Percentiles rank a stretch among this genome's conserved stretches.
phyloP scores from a whole-genome alignment of 2,113 vertebrate species.

The Emydura subglobosa region DNA sequence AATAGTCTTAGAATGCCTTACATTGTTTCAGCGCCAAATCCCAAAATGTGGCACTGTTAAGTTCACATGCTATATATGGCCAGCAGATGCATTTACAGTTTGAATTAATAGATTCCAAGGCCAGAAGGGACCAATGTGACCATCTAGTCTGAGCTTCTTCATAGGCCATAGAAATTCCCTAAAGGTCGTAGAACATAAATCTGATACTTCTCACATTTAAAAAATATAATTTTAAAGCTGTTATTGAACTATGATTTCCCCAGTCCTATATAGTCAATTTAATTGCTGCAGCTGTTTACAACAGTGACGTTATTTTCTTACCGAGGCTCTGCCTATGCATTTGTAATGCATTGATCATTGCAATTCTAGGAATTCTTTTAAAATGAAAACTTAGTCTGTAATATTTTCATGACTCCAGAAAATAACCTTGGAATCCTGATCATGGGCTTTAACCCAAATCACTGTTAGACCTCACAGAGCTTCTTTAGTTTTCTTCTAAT shows the following conservation, averaged over 20 bases:
- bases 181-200: background rate
- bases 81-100: background rate
- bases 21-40: background rate
- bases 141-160: background rate
- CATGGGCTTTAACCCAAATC: no score
- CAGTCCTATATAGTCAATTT: background rate
- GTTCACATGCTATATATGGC: background rate
- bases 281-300: background rate
- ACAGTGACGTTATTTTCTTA: background rate
- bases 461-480: no score
- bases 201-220: background rate
- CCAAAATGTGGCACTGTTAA: background rate
- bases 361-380: background rate
- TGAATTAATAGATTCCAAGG: background rate
- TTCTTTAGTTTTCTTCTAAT: no score
- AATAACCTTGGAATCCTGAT: no score
- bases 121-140: background rate
- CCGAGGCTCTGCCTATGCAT: background rate
- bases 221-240: background rate
- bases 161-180: background rate
- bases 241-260: background rate
- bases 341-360: background rate
- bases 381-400: background rate
- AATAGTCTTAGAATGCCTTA: background rate
- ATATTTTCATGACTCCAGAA: no score